A percentile compares a stretch with the other conserved stretches of the same genome.
Conservation (phyloP, 1,140 invertebrate species). For the Eumeta japonica region DNA sequence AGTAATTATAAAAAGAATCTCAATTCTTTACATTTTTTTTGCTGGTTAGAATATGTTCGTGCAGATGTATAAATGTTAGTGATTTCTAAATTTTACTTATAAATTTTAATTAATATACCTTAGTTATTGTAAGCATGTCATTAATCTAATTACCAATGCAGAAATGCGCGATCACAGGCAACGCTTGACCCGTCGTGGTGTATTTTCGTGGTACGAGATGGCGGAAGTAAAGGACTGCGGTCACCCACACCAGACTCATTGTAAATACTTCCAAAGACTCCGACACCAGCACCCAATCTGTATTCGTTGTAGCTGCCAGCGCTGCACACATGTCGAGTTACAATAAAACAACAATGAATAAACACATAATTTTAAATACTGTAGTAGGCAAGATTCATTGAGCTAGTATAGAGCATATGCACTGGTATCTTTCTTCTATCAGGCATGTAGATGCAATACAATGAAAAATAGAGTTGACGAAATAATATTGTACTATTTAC, state of each 20-base stretch:
- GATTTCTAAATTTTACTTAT: too few relatives aligned
- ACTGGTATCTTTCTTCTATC: background rate
- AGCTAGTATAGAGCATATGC: background rate
- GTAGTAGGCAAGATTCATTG: constrained; percentile 3
- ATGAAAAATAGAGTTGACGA: too few relatives aligned
- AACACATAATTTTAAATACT: too few relatives aligned
- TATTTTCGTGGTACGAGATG: constrained; percentile 78
- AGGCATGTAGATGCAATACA: background rate
- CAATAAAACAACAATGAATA: background rate
- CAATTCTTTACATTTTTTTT: too few relatives aligned
- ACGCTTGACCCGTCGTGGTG: constrained; percentile 77
- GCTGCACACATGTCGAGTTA: too few relatives aligned
- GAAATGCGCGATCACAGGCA: constrained; percentile 79
- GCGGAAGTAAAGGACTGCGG: constrained; percentile 77
- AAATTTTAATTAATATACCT: too few relatives aligned
- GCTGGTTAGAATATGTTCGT: too few relatives aligned
- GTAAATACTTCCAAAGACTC: constrained; percentile 80
- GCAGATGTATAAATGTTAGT: too few relatives aligned
- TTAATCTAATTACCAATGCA: too few relatives aligned
- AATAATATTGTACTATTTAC: too few relatives aligned
- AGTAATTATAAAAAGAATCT: too few relatives aligned
- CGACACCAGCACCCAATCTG: constrained; percentile 68
- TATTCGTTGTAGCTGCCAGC: constrained; percentile 64
- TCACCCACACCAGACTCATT: constrained; percentile 80
- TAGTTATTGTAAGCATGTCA: too few relatives aligned